A percentile compares a stretch with the other conserved stretches of the same genome.
Evolutionary conservation across 2,113 vertebrate genomes (phyloP).

Genomic region (Acanthisitta chloris): DNA sequence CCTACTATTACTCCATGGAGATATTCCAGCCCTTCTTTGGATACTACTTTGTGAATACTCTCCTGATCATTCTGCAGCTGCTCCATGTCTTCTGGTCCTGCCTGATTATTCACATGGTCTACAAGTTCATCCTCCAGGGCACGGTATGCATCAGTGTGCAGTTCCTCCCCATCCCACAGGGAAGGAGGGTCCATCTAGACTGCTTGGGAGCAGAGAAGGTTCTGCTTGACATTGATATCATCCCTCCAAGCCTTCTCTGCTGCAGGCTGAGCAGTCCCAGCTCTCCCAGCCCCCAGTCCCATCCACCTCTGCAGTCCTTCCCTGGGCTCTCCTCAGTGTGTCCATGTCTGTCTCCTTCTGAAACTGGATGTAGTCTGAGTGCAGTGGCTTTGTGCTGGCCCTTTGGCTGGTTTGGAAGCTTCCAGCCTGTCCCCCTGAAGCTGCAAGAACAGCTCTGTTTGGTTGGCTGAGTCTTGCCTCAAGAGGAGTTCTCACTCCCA

Average conservation of each 20-base stretch:
- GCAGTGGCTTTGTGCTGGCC: not conserved
- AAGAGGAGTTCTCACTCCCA: too few species aligned
- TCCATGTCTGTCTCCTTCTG: too few species aligned
- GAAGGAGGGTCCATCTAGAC: not conserved
- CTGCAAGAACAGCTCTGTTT: too few species aligned
- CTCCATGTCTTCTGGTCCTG: slow-evolving; percentile 93
- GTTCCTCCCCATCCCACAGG: not conserved
- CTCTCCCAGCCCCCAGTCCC: not conserved
- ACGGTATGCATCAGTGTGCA: slow-evolving; percentile 72
- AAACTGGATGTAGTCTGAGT: not conserved
- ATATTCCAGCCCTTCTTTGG: slow-evolving; percentile 81
- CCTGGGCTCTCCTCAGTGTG: not conserved
- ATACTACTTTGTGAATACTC: slow-evolving; percentile 87
- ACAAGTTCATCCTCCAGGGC: slow-evolving; percentile 80
- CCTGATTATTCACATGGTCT: slow-evolving; percentile 89
- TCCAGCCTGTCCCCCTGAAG: not conserved
- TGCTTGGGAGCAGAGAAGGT: not conserved
- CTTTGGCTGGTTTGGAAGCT: not conserved
- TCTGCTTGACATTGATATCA: not conserved
- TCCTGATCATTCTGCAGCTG: slow-evolving; percentile 82
- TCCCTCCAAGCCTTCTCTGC: not conserved
- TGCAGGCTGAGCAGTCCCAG: not conserved
- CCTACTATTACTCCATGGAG: slow-evolving; percentile 78
- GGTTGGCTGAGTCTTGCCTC: too few species aligned
- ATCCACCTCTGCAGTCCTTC: not conserved